Percentiles rank a stretch among this genome's conserved stretches.
These are phyloP conservation scores for Tinamus major DNA, from an alignment of 2,797 vertebrate genomes.

Conservation along the genomic window DNA sequence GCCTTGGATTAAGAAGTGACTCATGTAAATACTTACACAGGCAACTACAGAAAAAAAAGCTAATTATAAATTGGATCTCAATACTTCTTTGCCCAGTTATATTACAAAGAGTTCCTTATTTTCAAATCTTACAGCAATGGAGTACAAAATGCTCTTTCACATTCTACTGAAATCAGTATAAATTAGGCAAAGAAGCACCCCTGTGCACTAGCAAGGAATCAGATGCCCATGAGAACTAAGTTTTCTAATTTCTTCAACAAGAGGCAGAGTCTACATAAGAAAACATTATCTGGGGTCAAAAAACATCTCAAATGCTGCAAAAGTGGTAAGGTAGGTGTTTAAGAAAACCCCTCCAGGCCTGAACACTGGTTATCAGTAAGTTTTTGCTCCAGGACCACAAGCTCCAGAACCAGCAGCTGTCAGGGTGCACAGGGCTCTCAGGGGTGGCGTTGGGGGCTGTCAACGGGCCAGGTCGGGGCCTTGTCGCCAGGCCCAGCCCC, in stretches of 20 bases:
- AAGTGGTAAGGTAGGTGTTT: background rate
- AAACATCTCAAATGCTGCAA: background rate
- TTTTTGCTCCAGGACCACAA: background rate
- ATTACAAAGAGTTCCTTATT: slow-evolving; percentile 39
- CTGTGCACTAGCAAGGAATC: background rate
- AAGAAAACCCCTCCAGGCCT: background rate
- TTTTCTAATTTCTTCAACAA: background rate
- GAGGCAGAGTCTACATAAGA: background rate
- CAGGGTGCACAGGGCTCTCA: background rate
- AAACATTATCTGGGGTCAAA: background rate
- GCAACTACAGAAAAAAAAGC: background rate
- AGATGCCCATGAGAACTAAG: background rate
- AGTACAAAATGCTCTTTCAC: slow-evolving; percentile 19
- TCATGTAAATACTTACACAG: background rate
- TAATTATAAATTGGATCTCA: slow-evolving; percentile 28
- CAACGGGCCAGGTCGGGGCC: background rate
- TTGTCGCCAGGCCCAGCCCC: background rate
- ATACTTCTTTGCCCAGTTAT: background rate
- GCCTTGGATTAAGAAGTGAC: background rate
- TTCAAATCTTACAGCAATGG: background rate
- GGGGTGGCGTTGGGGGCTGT: background rate
- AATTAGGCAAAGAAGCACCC: background rate
- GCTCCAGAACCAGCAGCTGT: background rate
- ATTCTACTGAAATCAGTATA: background rate
- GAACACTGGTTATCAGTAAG: background rate